phyloP scores from a whole-genome alignment of 2,113 vertebrate genomes.

The Boulengeromyrus knoepffleri region DNA sequence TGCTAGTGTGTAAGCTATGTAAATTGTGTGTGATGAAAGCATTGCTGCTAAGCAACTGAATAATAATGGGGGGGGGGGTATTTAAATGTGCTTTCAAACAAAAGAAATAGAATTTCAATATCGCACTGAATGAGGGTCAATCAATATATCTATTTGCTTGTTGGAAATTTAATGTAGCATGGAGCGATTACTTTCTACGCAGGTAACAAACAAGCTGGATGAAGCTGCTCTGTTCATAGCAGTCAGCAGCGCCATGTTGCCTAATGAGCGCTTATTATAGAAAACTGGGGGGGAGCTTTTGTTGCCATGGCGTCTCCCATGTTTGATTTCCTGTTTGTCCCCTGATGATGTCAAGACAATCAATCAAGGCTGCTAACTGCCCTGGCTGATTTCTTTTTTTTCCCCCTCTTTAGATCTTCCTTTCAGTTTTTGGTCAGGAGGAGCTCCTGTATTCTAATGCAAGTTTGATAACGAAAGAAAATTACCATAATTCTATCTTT shows the following conservation, averaged over 20 bases:
- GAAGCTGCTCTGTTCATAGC: not conserved
- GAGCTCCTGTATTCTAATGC: not conserved
- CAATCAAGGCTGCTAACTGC: slow-evolving; percentile 13
- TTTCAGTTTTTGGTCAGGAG: not conserved
- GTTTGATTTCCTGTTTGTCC: slow-evolving; percentile 16
- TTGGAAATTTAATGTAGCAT: not conserved
- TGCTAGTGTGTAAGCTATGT: not conserved
- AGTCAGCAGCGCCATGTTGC: not conserved
- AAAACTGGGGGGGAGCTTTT: not conserved
- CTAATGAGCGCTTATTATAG: slow-evolving; percentile 9
- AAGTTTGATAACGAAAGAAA: not conserved
- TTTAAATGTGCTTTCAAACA: slow-evolving; percentile 1
- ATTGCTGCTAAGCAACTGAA: slow-evolving; percentile 6
- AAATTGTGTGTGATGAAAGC: slow-evolving; percentile 2
- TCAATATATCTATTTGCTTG: not conserved
- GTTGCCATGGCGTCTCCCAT: slow-evolving; percentile 11
- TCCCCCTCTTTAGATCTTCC: not conserved
- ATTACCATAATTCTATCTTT: not conserved
- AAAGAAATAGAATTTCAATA: not conserved
- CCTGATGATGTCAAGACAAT: slow-evolving; percentile 18
- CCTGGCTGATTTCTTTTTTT: not conserved
- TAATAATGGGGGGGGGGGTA: not conserved
- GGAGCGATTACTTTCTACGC: not conserved
- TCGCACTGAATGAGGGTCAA: not conserved
- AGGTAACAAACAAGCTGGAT: not conserved